A percentile compares a stretch with the other conserved stretches of the same genome.
phyloP scores from a whole-genome alignment of 2,113 vertebrate species.

The Otis tarda region DNA sequence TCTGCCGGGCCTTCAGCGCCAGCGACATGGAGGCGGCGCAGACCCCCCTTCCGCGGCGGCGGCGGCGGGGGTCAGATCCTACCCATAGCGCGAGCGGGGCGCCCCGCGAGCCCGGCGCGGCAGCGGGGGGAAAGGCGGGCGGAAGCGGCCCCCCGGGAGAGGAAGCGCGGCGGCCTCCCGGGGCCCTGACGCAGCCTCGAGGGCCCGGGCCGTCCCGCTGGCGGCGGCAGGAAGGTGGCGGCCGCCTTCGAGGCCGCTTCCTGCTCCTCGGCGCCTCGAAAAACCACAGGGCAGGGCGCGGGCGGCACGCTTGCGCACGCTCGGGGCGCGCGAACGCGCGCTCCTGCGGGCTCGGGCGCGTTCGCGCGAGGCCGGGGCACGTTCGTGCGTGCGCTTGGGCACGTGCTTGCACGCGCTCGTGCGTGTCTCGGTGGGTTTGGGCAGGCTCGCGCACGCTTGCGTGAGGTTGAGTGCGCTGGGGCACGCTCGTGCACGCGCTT shows the following conservation, averaged over 20 bases:
- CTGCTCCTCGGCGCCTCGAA: slow-evolving; percentile 65
- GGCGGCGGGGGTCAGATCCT: neutral
- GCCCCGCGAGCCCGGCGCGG: neutral
- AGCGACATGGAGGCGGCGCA: slow-evolving; percentile 30
- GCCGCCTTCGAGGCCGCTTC: slow-evolving; percentile 65
- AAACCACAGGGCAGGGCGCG: slow-evolving; percentile 66
- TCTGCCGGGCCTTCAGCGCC: slow-evolving; percentile 84
- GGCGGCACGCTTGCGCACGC: neutral
- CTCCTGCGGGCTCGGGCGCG: too few relatives aligned
- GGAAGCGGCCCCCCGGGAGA: neutral
- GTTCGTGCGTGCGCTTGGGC: too few relatives aligned
- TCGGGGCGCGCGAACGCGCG: too few relatives aligned
- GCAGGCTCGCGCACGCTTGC: too few relatives aligned
- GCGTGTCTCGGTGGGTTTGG: too few relatives aligned
- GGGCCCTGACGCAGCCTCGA: neutral
- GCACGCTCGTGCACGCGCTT: too few relatives aligned
- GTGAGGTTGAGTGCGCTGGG: too few relatives aligned
- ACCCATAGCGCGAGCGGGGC: neutral
- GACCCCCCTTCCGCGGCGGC: neutral
- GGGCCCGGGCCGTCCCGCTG: neutral
- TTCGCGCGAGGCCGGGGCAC: too few relatives aligned
- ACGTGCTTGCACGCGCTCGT: too few relatives aligned
- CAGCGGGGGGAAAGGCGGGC: too few relatives aligned
- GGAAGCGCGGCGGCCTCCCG: neutral
- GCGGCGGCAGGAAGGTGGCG: slow-evolving; percentile 43